A percentile compares a stretch with the other conserved stretches of the same genome.
These are phyloP conservation scores for Cyanoderma ruficeps DNA, from an alignment of 2,113 vertebrate genomes.

Conservation along the genomic window DNA sequence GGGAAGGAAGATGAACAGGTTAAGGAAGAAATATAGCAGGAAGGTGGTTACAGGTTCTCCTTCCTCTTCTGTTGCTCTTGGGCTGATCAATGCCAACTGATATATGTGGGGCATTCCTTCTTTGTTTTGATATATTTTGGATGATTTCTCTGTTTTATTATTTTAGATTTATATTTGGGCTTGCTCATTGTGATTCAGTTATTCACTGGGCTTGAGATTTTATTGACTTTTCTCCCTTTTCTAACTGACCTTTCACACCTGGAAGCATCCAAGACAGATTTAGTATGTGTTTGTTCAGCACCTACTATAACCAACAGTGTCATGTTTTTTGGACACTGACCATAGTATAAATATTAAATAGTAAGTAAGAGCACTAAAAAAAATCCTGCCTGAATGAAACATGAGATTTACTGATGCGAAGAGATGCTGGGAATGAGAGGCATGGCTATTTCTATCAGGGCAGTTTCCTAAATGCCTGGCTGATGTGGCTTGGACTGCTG, in stretches of 20 bases:
- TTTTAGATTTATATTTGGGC: background rate
- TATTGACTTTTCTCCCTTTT: constrained; percentile 5
- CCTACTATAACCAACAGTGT: background rate
- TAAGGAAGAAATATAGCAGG: background rate
- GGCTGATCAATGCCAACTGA: background rate
- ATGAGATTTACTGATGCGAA: background rate
- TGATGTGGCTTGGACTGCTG: background rate
- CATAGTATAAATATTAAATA: constrained; percentile 25
- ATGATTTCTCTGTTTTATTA: background rate
- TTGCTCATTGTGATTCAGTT: background rate
- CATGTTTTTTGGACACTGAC: background rate
- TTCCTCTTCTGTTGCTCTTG: background rate
- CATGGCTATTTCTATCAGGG: background rate
- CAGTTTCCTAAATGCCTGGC: background rate
- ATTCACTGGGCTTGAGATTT: background rate
- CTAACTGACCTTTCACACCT: constrained; percentile 14
- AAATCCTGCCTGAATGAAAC: constrained; percentile 19
- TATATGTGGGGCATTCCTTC: background rate
- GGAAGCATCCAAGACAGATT: background rate
- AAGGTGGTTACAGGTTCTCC: background rate
- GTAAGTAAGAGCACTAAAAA: background rate
- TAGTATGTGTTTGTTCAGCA: constrained; percentile 12
- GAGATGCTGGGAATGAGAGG: background rate
- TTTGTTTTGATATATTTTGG: background rate
- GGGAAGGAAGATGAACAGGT: background rate